Conservation (phyloP, 2,888 invertebrate species). For the Drosophila picticornis region DNA sequence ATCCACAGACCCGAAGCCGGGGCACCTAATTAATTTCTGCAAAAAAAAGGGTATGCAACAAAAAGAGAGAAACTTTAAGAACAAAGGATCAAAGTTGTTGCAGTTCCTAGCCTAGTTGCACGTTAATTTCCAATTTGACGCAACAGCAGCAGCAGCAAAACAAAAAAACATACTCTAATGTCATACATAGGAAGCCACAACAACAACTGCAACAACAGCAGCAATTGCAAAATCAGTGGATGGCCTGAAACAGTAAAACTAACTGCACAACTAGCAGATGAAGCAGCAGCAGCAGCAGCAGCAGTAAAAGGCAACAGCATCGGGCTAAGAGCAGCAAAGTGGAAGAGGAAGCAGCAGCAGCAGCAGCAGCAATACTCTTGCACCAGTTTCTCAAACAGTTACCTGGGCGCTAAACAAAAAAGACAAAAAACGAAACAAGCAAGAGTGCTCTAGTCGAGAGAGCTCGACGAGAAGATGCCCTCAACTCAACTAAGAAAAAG, state of each 20-base stretch:
- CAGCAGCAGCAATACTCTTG: conserved; percentile 55
- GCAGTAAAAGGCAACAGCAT: conserved; percentile 45
- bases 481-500: not conserved
- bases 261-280: conserved; percentile 72
- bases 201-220: conserved; percentile 35
- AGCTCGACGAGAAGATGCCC: not conserved
- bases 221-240: conserved; percentile 59
- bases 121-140: conserved; percentile 77
- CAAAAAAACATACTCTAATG: conserved; percentile 56
- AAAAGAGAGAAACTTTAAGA: conserved; percentile 68
- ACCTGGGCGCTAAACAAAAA: conserved; percentile 73
- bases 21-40: conserved; percentile 77
- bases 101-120: conserved; percentile 72
- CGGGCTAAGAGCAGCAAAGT: conserved; percentile 12
- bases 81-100: conserved; percentile 68
- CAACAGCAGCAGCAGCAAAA: conserved; percentile 50
- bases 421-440: conserved; percentile 10
- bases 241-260: conserved; percentile 70
- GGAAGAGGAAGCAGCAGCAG: not conserved
- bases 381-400: conserved; percentile 80
- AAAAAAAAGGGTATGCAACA: conserved; percentile 31
- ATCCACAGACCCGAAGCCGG: conserved; percentile 51
- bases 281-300: conserved; percentile 21
- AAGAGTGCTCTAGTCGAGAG: conserved; percentile 1
- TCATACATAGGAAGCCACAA: conserved; percentile 63